Conservation (phyloP, 2,888 invertebrate species). For the Drosophila paramelanica region DNA sequence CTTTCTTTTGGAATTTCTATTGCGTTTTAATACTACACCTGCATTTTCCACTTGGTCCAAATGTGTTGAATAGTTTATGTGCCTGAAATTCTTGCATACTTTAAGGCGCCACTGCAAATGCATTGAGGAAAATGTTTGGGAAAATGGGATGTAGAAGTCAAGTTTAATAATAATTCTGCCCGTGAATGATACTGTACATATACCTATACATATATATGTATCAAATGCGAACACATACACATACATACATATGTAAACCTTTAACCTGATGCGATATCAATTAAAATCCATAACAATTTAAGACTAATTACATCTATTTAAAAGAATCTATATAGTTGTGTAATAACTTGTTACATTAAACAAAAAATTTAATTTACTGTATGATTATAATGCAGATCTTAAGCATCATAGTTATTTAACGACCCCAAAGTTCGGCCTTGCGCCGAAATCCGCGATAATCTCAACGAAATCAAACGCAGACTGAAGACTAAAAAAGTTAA, state of each 20-base stretch:
- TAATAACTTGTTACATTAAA: too few species aligned
- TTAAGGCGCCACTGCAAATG: slow-evolving; percentile 36
- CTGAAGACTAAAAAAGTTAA: slow-evolving; percentile 8
- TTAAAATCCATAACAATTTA: not conserved
- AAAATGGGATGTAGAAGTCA: slow-evolving; percentile 10
- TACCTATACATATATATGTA: too few species aligned
- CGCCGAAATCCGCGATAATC: slow-evolving; percentile 37
- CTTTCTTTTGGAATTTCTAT: not conserved
- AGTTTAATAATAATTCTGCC: too few species aligned
- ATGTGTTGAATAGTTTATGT: not conserved
- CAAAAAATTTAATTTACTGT: too few species aligned
- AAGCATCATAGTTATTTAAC: not conserved
- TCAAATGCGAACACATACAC: too few species aligned
- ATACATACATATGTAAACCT: not conserved
- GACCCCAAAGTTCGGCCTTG: slow-evolving; percentile 44
- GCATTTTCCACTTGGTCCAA: not conserved
- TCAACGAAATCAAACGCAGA: slow-evolving; percentile 9
- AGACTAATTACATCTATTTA: not conserved
- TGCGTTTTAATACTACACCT: not conserved
- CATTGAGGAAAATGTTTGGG: slow-evolving; percentile 2
- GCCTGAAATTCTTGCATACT: slow-evolving; percentile 42
- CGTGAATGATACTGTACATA: too few species aligned
- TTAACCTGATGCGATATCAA: not conserved
- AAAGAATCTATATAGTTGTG: too few species aligned
- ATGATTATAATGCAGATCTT: not conserved